Base-by-base conservation (phyloP, 2,888 invertebrate genomes). In the Hermaeophaga mercurialis region DNA sequence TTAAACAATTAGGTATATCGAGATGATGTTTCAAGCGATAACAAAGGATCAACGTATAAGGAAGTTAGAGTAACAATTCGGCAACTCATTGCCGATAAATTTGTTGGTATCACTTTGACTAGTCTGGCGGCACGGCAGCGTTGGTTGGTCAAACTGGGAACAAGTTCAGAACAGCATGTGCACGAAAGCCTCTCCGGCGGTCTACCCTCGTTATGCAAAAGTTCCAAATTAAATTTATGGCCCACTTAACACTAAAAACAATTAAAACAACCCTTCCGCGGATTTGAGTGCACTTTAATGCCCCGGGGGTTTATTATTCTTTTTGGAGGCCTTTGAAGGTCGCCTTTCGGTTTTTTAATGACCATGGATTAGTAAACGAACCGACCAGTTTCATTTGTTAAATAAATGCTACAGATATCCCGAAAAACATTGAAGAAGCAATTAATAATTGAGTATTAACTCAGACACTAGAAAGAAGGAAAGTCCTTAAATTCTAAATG, bases 201-300 rank as follows among this genome's bases (percentile, higher is more conserved):
- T 57, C 57, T 54, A 60, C 62, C 66, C 63, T 61, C 61, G 67
- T 70, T 68, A 69, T 63, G 65, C 68, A 65, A 68, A 70, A 70
- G 66, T 70, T 68, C 64, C 64, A 61, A 67, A 67, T 65, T 65
- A 59, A 68, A 69, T 69, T 67, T 69, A 69, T 64, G 67, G 63
- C 59, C 63, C 65, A 63, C 66, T 69, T 66, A 66, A 63, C 63
- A 58, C 62, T 62, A 64, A 68, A 65, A 68, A 66, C 69, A 69
- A 67, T 67, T 68, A 68, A 63, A 66, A 64, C 66, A 57, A 63
- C 63, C 64, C 64, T 60, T 62, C 61, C 53, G 47, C 54, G 50
- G 48, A 58, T 59, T 63, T 56, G 54, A 61, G 57, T 56, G 46
- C 56, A 61, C 49, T 63, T 63, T 59, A 61, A 63, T 61, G 46